Base-by-base conservation (phyloP, 1,140 invertebrate genomes). In the Bombus balteatus region DNA sequence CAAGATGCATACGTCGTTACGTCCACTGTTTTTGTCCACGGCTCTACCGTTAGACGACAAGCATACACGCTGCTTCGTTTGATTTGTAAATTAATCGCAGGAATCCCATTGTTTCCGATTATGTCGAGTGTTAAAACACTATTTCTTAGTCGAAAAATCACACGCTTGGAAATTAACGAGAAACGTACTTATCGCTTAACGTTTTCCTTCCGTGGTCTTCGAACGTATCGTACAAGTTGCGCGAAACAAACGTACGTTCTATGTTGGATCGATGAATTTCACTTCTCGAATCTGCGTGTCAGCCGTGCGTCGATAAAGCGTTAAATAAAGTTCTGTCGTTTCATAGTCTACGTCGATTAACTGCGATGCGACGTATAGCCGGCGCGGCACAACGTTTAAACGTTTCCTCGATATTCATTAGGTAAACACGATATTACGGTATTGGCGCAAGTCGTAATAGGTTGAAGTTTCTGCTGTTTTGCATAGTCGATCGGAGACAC, bases 401-500 rank as follows among this genome's bases (percentile, higher is more conserved):
- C 80, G 74, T 74, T 87, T 12, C n/a, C 75, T 87, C 65, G 47
- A 85, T 85, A 88, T 91, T 78, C 84, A 88, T 81, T 81, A 83
- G 90, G 88, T 92, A 92, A 92, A 92, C 88, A 92, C 84, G 43
- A 87, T 87, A 39, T 84, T 84, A 82, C 47, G 88, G 89, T 93
- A 92, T 93, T 84, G 90, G 86, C 88, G 91, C 90, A 91, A 87
- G 88, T 72, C 70, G 86, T 91, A 92, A 92, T 92, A 87, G 88
- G 83, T 81, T 65, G 85, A 90, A 91, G 92, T 93, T 91, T 85
- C 65, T 72, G 59, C 84, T 92, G 89, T 93, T 92, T 94, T 92
- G 91, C 92, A 93, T 93, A 87, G 82, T 81, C 90, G 89, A 93
- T 92, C 87, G 88, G 85, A 86, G 84, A 88, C 71, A 88, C 92